Percentiles rank a stretch among this genome's conserved stretches.
phyloP scores from a whole-genome alignment of 2,888 invertebrate species.

The Megalurothrips usitatus region DNA sequence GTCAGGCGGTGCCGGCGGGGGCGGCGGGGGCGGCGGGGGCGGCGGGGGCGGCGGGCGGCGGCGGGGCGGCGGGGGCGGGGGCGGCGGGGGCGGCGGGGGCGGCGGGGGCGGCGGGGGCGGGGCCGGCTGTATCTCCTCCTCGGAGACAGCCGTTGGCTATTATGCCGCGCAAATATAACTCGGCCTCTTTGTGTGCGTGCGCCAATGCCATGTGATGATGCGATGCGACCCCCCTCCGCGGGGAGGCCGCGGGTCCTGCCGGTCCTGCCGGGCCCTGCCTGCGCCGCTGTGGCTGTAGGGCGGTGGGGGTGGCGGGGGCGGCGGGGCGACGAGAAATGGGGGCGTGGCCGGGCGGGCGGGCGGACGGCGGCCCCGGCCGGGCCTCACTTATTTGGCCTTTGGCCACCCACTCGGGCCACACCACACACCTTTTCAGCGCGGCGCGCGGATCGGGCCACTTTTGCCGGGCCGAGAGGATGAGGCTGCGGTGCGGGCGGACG shows the following conservation, averaged over 20 bases:
- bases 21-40: too few relatives aligned
- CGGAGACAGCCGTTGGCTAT: background rate
- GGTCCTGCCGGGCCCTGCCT: background rate
- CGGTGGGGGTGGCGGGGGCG: background rate
- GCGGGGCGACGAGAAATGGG: background rate
- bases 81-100: background rate
- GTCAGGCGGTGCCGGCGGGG: too few relatives aligned
- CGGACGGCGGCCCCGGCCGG: background rate
- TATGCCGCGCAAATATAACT: too few relatives aligned
- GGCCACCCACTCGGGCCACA: background rate
- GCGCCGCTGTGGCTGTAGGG: background rate
- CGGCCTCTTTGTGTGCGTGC: too few relatives aligned
- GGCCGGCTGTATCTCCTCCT: background rate
- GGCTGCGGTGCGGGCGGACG: background rate
- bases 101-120: background rate
- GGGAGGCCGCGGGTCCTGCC: background rate
- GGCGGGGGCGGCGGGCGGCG: background rate
- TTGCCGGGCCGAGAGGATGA: too few relatives aligned
- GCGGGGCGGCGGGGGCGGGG: background rate
- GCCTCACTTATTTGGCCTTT: background rate
- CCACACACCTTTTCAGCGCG: background rate
- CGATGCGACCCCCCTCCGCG: background rate
- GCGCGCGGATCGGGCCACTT: background rate
- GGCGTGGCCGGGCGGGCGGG: background rate
- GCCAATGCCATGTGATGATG: too few relatives aligned